Base-by-base conservation (phyloP, 1,140 invertebrate species). In the Drosophila azteca region DNA sequence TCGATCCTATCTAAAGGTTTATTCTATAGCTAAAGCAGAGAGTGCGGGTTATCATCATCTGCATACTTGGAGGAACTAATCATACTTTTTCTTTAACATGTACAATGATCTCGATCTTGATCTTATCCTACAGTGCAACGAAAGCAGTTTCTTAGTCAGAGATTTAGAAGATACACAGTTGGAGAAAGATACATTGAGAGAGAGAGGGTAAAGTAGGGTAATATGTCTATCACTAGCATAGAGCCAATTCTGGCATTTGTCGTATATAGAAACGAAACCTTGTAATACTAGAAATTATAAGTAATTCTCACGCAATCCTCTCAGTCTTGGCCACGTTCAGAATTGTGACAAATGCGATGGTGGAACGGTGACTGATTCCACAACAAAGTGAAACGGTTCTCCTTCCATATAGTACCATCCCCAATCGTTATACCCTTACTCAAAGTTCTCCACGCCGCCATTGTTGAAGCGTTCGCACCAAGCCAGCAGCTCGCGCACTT, bases 391-490 rank as follows among this genome's bases (percentile, higher is more conserved):
- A n/a, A 20, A 20, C 17, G 17, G 17, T 20, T 20, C 17, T 35
- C 15, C 35, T n/a, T 50, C 13, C 35, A 20, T 20, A 20, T 58
- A 41, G 9, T 26, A 17, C 39, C 49, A 11, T 11, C 46, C 22
- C 29, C 1, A n/a, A 63, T 55, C 26, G 8, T n/a, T 4, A 51
- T 31, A 3, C 26, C 15, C 35, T 17, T 55, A 91, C 64, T 91
- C 90, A 52, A 87, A 90, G n/a, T 90, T 81, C 67, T 90, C 90
- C 7, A 73, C 66, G 43, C 71, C 77, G 7, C 90, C 90, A 48
- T 82, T 91, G 71, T 91, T 91, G 52, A 91, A 91, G 58, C 90
- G 90, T 20, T 91, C 90, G 55, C 90, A 91, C 90, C 90, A 91
- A 22, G 80, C 90, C 2, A 91, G 72, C 45, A 91, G 24, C 26